Base-by-base conservation (phyloP, 2,797 vertebrate species). In the Sphaeramia orbicularis region DNA sequence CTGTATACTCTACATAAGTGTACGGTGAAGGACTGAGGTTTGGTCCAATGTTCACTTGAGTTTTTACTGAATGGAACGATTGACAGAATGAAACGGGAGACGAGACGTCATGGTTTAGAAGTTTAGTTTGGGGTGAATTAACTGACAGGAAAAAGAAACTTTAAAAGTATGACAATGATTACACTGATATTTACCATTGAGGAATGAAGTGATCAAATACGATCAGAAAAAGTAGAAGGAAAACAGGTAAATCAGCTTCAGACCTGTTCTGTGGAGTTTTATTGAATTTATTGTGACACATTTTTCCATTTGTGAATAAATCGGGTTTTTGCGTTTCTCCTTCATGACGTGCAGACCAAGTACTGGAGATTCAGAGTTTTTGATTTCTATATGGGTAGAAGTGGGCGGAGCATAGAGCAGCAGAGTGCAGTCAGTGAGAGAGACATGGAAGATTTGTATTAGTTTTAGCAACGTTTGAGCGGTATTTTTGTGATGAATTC, bases 1-100 rank as follows among this genome's bases (percentile, higher is more conserved):
- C 58, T 90, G 83, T 91, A 80, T 88, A 89, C 81, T 81, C 67
- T 72, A 78, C 61, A 83, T 68, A 81, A 80, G 71, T 84, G 69
- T 74, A 84, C 66, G 61, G 72, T 79, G 68, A 67, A 50, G 64
- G 55, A 51, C 66, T 86, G 83, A 73, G 81, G 86, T 84, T 80
- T 67, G 69, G 74, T 77, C 37, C 66, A 78, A 85, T 76, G 55
- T 63, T 76, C 43, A 65, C 73, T 89, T 84, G 71, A 81, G 72
- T 85, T 89, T 24, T 86, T 61, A 73, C 65, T 67, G 57, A 80
- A 78, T 71, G 61, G 68, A 80, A 82, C 69, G 52, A 73, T 8
- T 83, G 81, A 83, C 68, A 83, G 78, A 74, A 67, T 37, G 57
- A 86, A 91, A 84, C 63, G 24, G 55, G 56, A 87, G 52, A 74